These are phyloP conservation scores for Crypturellus tataupa DNA, from an alignment of 2,797 vertebrate species.

Conservation along the genomic window DNA sequence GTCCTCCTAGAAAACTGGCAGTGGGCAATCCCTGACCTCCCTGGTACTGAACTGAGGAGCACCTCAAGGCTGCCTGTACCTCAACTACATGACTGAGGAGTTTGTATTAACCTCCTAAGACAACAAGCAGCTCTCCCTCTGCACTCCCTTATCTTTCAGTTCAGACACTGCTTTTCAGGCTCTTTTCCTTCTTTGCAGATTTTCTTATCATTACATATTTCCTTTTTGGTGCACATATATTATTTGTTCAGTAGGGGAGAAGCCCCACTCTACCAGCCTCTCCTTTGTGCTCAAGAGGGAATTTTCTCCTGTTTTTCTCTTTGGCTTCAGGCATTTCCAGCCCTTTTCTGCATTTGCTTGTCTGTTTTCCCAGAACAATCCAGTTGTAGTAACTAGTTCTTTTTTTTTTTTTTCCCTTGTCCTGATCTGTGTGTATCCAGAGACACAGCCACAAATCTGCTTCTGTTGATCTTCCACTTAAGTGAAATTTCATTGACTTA, in stretches of 20 bases:
- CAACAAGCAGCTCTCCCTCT: neutral
- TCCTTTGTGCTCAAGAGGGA: neutral
- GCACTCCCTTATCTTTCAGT: neutral
- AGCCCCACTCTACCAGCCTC: neutral
- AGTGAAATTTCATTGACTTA: neutral
- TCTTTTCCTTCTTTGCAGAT: neutral
- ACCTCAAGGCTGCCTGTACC: neutral
- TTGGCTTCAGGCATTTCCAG: neutral
- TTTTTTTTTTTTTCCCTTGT: neutral
- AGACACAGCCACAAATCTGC: neutral
- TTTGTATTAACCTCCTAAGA: neutral
- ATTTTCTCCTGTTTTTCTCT: neutral
- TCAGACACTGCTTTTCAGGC: neutral
- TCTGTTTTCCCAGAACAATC: neutral
- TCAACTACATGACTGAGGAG: accelerated
- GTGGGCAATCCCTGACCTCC: neutral
- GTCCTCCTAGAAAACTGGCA: neutral
- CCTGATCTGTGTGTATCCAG: neutral
- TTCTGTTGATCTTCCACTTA: conserved; percentile 21
- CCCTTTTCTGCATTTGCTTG: neutral
- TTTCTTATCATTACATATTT: neutral
- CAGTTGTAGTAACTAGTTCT: neutral
- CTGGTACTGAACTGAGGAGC: neutral
- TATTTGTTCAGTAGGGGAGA: neutral
- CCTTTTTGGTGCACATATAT: accelerated